Evolutionary conservation across 1,140 invertebrate species (phyloP).

Genomic region (Drosophila parabipectinata): DNA sequence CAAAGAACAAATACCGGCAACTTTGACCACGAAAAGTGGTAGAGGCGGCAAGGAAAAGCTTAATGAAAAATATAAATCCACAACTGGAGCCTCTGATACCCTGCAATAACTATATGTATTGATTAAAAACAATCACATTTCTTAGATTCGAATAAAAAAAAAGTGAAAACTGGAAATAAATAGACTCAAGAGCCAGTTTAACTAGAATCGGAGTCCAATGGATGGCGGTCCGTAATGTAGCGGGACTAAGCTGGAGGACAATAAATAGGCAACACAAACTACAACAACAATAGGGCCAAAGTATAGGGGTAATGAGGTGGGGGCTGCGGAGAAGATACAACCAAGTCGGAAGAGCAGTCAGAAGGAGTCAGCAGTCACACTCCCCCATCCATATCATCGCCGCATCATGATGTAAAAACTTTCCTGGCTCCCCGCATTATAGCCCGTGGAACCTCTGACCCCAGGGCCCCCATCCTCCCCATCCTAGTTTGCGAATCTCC

Average conservation of each 20-base stretch:
- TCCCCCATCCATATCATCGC: slow-evolving; percentile 71
- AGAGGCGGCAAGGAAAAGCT: slow-evolving; percentile 9
- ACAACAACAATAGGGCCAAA: slow-evolving; percentile 17
- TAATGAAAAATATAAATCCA: slow-evolving; percentile 10
- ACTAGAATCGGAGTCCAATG: no score
- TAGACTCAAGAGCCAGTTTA: no score
- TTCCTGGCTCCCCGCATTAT: slow-evolving; percentile 51
- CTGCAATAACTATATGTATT: neutral
- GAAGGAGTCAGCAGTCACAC: neutral
- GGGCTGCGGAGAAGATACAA: slow-evolving; percentile 20
- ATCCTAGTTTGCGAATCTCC: neutral
- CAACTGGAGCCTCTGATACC: slow-evolving; percentile 14
- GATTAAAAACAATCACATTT: no score
- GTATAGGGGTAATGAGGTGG: slow-evolving; percentile 26
- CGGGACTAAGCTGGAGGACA: slow-evolving; percentile 64
- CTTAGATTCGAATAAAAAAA: no score
- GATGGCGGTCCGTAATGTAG: slow-evolving; percentile 8
- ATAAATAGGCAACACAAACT: slow-evolving; percentile 68
- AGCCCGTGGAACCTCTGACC: slow-evolving; percentile 58
- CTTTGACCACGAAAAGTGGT: slow-evolving; percentile 64
- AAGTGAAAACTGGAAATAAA: no score
- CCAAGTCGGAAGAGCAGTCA: slow-evolving; percentile 11
- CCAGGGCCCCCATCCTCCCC: neutral
- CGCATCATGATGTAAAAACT: slow-evolving; percentile 82
- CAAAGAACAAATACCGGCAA: slow-evolving; percentile 70